Evolutionary conservation across 2,797 vertebrate species (phyloP).

Genomic region (Myiothlypis chrysogaster): DNA sequence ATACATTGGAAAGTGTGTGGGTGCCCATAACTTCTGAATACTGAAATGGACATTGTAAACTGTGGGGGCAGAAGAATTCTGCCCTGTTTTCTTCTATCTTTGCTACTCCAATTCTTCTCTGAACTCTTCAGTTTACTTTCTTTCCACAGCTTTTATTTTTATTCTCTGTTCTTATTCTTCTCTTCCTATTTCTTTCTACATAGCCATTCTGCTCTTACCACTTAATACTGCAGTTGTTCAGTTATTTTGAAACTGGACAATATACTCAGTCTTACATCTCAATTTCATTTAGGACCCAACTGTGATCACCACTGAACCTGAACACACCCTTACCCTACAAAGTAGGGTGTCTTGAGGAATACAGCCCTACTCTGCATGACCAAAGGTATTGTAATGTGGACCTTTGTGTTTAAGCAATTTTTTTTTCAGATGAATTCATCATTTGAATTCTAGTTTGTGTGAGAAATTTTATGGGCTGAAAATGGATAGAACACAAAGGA

Average conservation of each 20-base stretch:
- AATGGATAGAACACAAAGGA: neutral
- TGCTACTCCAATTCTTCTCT: neutral
- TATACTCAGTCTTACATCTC: neutral
- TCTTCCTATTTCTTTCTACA: neutral
- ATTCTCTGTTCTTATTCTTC: neutral
- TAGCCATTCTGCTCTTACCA: neutral
- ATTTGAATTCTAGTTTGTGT: neutral
- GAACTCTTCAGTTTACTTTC: neutral
- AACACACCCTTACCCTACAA: neutral
- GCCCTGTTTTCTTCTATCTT: neutral
- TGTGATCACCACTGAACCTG: neutral
- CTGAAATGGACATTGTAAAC: neutral
- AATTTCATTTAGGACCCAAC: neutral
- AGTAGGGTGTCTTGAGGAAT: neutral
- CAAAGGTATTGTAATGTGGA: neutral
- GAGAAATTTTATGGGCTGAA: neutral
- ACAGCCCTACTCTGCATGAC: neutral
- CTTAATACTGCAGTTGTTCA: neutral
- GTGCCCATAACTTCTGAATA: neutral
- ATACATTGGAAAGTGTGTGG: neutral
- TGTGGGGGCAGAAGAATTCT: neutral
- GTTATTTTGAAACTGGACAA: neutral
- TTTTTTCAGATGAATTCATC: neutral
- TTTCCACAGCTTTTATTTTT: neutral
- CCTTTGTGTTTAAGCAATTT: neutral